Percentiles rank a stretch among this genome's conserved stretches.
Conservation (phyloP, 2,888 invertebrate species). For the Amiota mariae region DNA sequence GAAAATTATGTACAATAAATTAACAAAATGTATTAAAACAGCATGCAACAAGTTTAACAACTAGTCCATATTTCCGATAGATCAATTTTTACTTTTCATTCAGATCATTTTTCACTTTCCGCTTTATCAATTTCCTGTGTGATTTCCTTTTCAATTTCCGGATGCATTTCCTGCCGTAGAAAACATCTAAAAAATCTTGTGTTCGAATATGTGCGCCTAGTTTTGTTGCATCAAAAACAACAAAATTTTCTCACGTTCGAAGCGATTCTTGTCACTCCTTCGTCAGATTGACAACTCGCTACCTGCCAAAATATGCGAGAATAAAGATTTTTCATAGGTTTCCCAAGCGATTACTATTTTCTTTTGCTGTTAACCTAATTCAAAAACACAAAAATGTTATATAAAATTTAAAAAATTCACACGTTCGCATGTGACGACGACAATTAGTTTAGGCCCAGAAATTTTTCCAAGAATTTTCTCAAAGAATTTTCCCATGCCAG, state of each 20-base stretch:
- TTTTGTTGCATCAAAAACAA: background rate
- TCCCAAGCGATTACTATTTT: background rate
- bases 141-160: background rate
- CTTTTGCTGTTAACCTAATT: background rate
- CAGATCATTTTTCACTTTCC: background rate
- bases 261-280: background rate
- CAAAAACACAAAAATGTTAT: background rate
- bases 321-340: background rate
- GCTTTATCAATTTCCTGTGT: conserved; percentile 13
- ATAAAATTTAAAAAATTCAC: background rate
- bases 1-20: too few species aligned
- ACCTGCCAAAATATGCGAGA: background rate
- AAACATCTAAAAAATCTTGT: background rate
- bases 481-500: background rate
- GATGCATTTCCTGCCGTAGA: background rate
- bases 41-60: background rate
- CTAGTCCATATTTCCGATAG: background rate
- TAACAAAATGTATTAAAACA: too few species aligned
- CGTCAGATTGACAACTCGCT: background rate
- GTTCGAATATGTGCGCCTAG: background rate
- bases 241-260: conserved; percentile 3
- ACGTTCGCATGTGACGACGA: background rate
- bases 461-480: background rate
- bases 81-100: background rate
- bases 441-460: background rate